Base-by-base conservation (phyloP, 2,888 invertebrate genomes). In the Phyllotreta striolata region DNA sequence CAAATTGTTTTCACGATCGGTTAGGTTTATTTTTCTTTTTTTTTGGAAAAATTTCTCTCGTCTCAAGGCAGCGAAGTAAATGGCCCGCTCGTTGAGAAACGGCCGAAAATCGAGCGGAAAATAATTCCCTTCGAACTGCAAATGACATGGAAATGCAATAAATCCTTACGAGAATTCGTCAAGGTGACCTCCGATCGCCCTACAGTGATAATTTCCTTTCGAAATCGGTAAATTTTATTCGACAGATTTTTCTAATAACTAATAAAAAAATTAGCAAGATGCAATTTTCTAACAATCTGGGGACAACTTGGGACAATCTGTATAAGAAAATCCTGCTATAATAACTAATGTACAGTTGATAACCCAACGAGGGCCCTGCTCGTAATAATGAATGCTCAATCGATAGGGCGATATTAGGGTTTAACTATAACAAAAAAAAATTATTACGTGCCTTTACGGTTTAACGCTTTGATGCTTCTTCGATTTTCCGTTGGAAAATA, bases 111-210 rank as follows among this genome's bases (percentile, higher is more conserved):
- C 57, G 57, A 51, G 55, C 57, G 57, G 57, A 63, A 63, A 52
- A 63, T 62, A 62, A 51, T 62, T 55, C 37, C 14, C 14, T 35
- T 24, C 8, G 35, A 51, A 41, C 62, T 49, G 55, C 47, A 55
- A 61, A 55, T 59, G 59, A 59, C 59, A 59, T 59, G 59, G 59
- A 59, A 59, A 51, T 51, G 52, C 59, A 37, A 59, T 59, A 59
- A 59, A 59, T 59, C 52, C 43, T 24, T 59, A 46, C n/a, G 40
- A 41, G 14, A 24, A 24, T 4, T 24, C 24, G 24, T 24, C 24
- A 3, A 24, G 24, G 2, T 24, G 24, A 24, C 24, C 24, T 24
- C 4, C 4, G 24, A 24, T 24, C 24, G 24, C 24, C 24, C 24
- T 24, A 24, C 24, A 24, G 24, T 24, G 24, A 24, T 24, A 24